phyloP scores from a whole-genome alignment of 92 coral and sea anemone genomes.

The Epizoanthus stellaris region DNA sequence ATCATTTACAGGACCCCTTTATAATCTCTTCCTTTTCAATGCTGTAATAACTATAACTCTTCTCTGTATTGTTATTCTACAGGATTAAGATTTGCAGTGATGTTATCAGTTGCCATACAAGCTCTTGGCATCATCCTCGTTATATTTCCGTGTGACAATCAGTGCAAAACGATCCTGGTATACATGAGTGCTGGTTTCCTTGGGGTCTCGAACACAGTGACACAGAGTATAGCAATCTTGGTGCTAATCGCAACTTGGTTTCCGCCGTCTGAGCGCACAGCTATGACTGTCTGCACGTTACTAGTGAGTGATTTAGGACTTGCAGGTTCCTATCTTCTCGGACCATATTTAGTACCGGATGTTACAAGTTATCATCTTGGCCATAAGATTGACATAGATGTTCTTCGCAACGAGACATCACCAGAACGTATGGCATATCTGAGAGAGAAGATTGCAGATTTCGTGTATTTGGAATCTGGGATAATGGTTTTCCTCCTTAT shows the following conservation, averaged over 20 bases:
- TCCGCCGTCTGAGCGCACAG: constrained; percentile 36
- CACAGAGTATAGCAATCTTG: background rate
- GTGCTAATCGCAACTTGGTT: constrained; percentile 30
- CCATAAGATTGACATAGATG: constrained; percentile 29
- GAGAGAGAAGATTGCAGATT: constrained; percentile 13
- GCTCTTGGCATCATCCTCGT: background rate
- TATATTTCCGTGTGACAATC: constrained; percentile 17
- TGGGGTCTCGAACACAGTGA: background rate
- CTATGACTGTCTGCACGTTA: constrained; percentile 13
- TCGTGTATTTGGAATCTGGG: constrained; percentile 12
- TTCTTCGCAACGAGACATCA: constrained; percentile 27
- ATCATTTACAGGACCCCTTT: too few relatives aligned
- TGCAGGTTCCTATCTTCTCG: constrained; percentile 7
- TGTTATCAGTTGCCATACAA: background rate
- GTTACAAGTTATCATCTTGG: constrained; percentile 21
- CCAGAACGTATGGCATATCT: constrained; percentile 20
- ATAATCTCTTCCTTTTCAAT: too few relatives aligned
- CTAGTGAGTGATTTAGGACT: constrained; percentile 31
- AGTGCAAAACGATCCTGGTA: background rate
- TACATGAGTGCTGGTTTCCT: constrained; percentile 10
- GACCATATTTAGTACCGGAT: constrained; percentile 38
- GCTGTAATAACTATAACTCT: too few relatives aligned
- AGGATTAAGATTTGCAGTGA: constrained; percentile 8
- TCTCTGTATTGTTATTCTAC: background rate
- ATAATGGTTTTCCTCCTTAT: background rate